phyloP scores from a whole-genome alignment of 2,797 vertebrate genomes.

The Danio albolineatus region DNA sequence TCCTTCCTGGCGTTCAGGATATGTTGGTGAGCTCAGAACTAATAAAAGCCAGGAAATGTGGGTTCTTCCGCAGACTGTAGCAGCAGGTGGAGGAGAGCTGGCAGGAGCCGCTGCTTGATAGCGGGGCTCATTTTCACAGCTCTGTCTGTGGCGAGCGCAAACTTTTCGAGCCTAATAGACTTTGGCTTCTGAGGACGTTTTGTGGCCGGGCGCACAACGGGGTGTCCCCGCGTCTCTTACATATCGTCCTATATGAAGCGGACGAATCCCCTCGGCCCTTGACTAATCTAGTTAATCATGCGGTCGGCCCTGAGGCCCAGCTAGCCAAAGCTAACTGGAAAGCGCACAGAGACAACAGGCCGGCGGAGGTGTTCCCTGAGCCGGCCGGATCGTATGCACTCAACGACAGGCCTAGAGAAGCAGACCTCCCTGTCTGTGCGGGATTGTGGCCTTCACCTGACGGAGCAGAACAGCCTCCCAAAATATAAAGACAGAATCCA shows the following conservation, averaged over 20 bases:
- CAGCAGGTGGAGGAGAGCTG: constrained; percentile 41
- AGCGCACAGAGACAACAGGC: constrained; percentile 50
- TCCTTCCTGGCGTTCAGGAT: constrained; percentile 18
- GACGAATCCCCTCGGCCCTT: constrained; percentile 41
- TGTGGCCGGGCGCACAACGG: constrained; percentile 44
- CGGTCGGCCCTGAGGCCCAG: constrained; percentile 19
- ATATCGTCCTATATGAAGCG: constrained; percentile 4
- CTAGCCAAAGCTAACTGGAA: constrained; percentile 53
- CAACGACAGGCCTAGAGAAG: constrained; percentile 32
- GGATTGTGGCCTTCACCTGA: constrained; percentile 38
- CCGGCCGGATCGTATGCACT: constrained; percentile 27
- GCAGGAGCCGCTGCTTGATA: constrained; percentile 6
- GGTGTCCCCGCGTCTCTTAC: constrained; percentile 23
- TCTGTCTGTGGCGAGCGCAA: constrained; percentile 47
- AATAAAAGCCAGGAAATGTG: constrained; percentile 49
- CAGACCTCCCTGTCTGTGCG: constrained; percentile 24
- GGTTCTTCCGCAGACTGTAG: constrained; percentile 23
- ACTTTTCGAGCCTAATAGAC: constrained; percentile 50
- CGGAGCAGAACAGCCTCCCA: constrained; percentile 2
- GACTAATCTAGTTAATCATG: constrained; percentile 56
- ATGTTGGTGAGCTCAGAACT: constrained; percentile 24
- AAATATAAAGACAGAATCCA: constrained; percentile 10
- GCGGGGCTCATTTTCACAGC: constrained; percentile 46
- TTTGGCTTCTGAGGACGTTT: constrained; percentile 43
- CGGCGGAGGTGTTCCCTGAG: constrained; percentile 20